phyloP scores from a whole-genome alignment of 2,888 invertebrate species.

The Clostera curtula region DNA sequence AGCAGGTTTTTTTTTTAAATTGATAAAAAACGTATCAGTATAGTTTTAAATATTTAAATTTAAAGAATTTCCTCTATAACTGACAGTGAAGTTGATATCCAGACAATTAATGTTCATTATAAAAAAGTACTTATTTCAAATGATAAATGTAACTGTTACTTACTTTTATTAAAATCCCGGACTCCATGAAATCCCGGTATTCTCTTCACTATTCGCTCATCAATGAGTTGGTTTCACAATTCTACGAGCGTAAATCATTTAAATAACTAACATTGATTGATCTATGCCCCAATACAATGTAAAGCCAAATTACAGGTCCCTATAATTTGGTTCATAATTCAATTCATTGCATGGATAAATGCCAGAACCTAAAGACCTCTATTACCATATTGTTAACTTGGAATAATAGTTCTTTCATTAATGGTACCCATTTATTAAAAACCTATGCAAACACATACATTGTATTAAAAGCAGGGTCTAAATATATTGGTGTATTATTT shows the following conservation, averaged over 20 bases:
- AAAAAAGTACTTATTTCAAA: too few species aligned
- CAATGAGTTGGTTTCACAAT: conserved; percentile 16
- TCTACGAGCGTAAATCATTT: conserved; percentile 20
- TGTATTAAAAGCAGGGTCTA: background rate
- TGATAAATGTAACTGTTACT: too few species aligned
- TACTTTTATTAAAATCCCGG: too few species aligned
- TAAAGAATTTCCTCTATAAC: too few species aligned
- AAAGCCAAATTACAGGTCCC: conserved; percentile 5
- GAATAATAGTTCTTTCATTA: conserved; percentile 2
- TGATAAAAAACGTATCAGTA: too few species aligned
- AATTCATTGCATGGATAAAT: background rate
- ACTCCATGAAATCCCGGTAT: too few species aligned
- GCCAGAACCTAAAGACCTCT: conserved; percentile 7
- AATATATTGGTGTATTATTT: conserved; percentile 13
- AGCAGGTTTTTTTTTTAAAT: too few species aligned
- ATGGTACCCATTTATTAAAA: conserved; percentile 3
- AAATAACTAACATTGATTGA: conserved; percentile 14
- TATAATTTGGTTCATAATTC: conserved; percentile 3
- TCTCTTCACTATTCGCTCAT: conserved; percentile 11
- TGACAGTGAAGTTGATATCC: too few species aligned
- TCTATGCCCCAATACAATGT: background rate
- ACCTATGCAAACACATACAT: background rate
- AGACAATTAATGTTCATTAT: too few species aligned
- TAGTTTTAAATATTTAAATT: too few species aligned
- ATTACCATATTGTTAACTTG: conserved; percentile 1